phyloP scores from a whole-genome alignment of 1,140 invertebrate genomes.

The Halesus radiatus region DNA sequence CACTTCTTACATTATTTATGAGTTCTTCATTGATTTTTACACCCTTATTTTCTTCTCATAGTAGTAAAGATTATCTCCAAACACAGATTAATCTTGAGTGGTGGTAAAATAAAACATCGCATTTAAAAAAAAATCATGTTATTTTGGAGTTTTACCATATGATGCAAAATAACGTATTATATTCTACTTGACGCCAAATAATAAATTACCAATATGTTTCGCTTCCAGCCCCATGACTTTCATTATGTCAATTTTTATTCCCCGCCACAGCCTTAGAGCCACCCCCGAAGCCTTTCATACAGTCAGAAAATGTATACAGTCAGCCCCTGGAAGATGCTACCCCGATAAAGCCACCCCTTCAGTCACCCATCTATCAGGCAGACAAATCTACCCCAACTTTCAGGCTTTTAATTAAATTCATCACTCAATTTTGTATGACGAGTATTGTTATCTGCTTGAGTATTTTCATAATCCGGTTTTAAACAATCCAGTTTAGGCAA shows the following conservation, averaged over 20 bases:
- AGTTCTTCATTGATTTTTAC: too few species aligned
- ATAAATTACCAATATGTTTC: constrained; percentile 20
- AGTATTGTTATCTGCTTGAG: neutral
- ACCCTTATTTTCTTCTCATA: too few species aligned
- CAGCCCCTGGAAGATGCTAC: constrained; percentile 15
- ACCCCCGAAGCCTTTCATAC: constrained; percentile 13
- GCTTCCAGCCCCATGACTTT: constrained; percentile 1
- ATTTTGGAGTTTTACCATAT: neutral
- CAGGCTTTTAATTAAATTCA: constrained; percentile 41
- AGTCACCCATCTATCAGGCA: constrained; percentile 31
- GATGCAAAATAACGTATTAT: neutral
- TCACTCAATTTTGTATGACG: constrained; percentile 36
- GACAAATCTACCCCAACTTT: constrained; percentile 32
- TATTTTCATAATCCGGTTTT: constrained; percentile 1
- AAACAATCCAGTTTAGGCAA: neutral
- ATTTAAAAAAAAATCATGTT: neutral
- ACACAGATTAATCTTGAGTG: too few species aligned
- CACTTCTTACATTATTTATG: too few species aligned
- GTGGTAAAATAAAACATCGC: too few species aligned
- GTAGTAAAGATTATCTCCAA: too few species aligned
- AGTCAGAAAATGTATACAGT: constrained; percentile 21
- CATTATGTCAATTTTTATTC: constrained; percentile 34
- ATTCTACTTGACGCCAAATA: neutral
- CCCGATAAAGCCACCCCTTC: constrained; percentile 28
- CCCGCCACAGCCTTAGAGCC: constrained; percentile 1